phyloP scores from a whole-genome alignment of 1,140 invertebrate species.

The Mercenaria mercenaria region DNA sequence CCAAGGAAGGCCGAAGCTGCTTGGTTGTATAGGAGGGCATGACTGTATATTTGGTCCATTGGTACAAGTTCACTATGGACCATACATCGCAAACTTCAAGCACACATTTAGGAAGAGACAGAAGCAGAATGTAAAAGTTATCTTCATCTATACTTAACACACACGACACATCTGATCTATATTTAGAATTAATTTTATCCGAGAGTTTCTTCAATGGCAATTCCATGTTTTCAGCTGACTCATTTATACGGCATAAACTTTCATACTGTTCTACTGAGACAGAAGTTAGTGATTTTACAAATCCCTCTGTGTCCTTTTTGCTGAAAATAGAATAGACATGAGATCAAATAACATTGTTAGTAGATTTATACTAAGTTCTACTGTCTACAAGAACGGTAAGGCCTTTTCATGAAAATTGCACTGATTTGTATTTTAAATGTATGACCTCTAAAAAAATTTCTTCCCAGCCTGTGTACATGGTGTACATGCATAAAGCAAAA shows the following conservation, averaged over 20 bases:
- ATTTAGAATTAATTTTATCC: constrained; percentile 29
- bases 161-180: constrained; percentile 5
- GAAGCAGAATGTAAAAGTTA: constrained; percentile 20
- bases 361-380: too few relatives aligned
- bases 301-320: background rate
- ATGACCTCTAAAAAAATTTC: too few relatives aligned
- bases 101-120: constrained; percentile 24
- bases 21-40: background rate
- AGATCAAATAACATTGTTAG: too few relatives aligned
- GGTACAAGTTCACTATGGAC: constrained; percentile 35
- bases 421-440: too few relatives aligned
- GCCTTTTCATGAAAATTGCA: too few relatives aligned
- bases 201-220: background rate
- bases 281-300: background rate
- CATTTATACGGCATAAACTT: constrained; percentile 13
- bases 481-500: too few relatives aligned
- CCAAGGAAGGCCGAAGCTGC: background rate
- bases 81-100: constrained; percentile 32
- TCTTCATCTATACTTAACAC: background rate
- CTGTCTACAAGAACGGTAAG: too few relatives aligned
- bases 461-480: too few relatives aligned
- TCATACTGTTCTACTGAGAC: constrained; percentile 24
- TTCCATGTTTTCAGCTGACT: constrained; percentile 3
- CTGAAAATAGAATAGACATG: constrained; percentile 1
- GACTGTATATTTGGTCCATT: constrained; percentile 14